Evolutionary conservation across 2,888 invertebrate species (phyloP).

Genomic region (Timema podura): DNA sequence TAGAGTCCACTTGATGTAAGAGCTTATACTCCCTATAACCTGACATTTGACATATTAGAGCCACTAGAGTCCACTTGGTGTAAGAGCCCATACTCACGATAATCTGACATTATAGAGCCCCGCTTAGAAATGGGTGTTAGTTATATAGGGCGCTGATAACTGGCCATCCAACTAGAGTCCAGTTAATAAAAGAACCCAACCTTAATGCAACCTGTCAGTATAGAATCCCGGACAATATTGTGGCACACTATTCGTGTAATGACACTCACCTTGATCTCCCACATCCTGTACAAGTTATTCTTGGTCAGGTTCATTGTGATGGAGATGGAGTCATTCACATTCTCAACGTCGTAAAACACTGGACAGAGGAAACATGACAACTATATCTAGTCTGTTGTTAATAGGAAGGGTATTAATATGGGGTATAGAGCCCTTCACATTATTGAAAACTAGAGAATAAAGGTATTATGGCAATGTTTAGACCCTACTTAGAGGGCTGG

Average conservation of each 20-base stretch:
- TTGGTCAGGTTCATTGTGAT: slow-evolving; percentile 55
- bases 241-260: neutral
- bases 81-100: too few species aligned
- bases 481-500: too few species aligned
- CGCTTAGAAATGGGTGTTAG: neutral
- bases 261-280: slow-evolving; percentile 57
- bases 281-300: slow-evolving; percentile 63
- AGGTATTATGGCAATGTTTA: too few species aligned
- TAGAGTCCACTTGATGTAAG: too few species aligned
- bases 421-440: too few species aligned
- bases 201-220: neutral
- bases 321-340: slow-evolving; percentile 47
- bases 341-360: slow-evolving; percentile 69
- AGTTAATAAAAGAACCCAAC: neutral
- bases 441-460: too few species aligned
- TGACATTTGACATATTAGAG: too few species aligned
- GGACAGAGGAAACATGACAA: slow-evolving; percentile 33
- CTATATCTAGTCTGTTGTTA: neutral
- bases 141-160: neutral
- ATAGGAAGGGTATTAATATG: too few species aligned
- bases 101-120: neutral
- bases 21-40: too few species aligned
- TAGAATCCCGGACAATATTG: neutral
- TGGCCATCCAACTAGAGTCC: neutral
- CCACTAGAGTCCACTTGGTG: too few species aligned